Evolutionary conservation across 2,888 invertebrate genomes (phyloP), one percentile per base, ranked within the genome.

Genomic region (Onchidella celtica): DNA sequence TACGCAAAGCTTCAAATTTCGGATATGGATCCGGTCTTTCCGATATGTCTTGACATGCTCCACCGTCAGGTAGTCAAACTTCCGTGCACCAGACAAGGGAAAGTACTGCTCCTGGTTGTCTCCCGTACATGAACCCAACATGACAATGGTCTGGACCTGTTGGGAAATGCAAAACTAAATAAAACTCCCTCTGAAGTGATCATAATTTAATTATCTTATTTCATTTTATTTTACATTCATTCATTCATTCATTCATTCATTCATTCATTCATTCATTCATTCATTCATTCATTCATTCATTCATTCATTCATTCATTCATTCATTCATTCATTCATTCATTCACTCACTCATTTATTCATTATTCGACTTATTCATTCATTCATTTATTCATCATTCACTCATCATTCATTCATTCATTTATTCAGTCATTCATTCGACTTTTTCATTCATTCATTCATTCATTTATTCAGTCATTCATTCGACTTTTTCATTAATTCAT

Each of bases 41-140:
- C 86, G 84, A 65, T 83, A 85, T 24, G 86, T 83, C 70, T 85
- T 85, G n/a, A 87, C 83, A 27, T 85, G 86, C 82, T 90, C 89
- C 9, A 90, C 86, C 38, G 88, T 85, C 85, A 90, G 90, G 21
- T 90, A 89, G 47, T 88, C 88, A 59, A 86, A 90, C 61, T 87
- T 84, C 72, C 88, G 87, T 79, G 87, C 85, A 3, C 87, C 84
- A 11, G 85, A 82, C 27, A 84, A 84, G 1, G 88, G 88, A 89
- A 90, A 90, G 81, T 92, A 93, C 57, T 89, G 85, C 4, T 88
- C 90, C 65, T 89, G 89, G 57, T 73, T 66, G 6, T 24, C 27
- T 14, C 73, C 66, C 14, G 27, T 34, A n/a, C 40, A 74, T 9
- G 63, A 27, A 1, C 79, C 79, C 21, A 80, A 14, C 34, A 34